A percentile compares a stretch with the other conserved stretches of the same genome.
These are phyloP conservation scores for Phylloscopus collybita DNA, from an alignment of 2,797 vertebrate genomes.

Conservation along the genomic window DNA sequence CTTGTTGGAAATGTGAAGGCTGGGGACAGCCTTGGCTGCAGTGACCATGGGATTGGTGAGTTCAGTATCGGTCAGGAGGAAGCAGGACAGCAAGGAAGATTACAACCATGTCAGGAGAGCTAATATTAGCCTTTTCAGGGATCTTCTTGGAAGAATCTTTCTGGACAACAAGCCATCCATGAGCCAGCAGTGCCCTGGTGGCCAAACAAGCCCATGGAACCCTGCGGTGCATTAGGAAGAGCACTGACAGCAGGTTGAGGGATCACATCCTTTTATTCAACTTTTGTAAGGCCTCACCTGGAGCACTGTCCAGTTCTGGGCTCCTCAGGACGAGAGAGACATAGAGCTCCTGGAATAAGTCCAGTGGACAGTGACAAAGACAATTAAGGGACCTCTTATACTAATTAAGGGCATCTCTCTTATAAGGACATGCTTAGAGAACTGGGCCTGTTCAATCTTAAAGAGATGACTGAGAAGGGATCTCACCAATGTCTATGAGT, in stretches of 20 bases:
- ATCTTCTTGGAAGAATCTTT: not conserved
- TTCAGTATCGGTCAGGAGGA: fast-evolving
- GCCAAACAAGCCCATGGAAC: fast-evolving
- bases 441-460: not conserved
- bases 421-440: not conserved
- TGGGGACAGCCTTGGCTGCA: not conserved
- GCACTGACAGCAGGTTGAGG: fast-evolving
- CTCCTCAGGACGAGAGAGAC: not conserved
- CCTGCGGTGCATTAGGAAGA: not conserved
- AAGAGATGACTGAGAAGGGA: not conserved
- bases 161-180: not conserved
- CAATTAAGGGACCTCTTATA: not conserved
- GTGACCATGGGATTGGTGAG: not conserved
- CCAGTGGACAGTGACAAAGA: not conserved
- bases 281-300: not conserved
- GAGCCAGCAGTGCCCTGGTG: not conserved
- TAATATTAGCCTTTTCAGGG: fast-evolving
- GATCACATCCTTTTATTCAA: not conserved
- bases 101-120: not conserved
- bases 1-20: not conserved
- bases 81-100: not conserved
- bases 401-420: not conserved
- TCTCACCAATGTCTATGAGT: no score
- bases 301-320: not conserved
- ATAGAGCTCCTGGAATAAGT: not conserved